phyloP scores from a whole-genome alignment of 2,113 vertebrate genomes.

The Cepphus grylle region DNA sequence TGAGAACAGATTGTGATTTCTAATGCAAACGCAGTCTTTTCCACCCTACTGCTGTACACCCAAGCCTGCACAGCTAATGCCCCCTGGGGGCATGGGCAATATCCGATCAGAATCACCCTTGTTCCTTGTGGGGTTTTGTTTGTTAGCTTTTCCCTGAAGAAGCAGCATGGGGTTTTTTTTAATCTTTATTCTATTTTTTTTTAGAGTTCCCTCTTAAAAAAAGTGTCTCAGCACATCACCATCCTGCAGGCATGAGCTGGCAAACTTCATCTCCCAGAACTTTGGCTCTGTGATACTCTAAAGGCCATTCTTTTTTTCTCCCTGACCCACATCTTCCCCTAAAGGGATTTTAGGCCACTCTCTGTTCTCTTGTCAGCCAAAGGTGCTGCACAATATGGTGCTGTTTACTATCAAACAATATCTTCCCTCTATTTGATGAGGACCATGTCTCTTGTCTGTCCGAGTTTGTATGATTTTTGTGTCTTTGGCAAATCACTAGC shows the following conservation, averaged over 20 bases:
- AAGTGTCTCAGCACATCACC: not conserved
- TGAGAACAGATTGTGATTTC: not conserved
- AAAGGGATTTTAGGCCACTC: not conserved
- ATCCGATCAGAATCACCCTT: not conserved
- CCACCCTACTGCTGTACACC: not conserved
- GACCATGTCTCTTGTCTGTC: not conserved
- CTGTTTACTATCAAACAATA: not conserved
- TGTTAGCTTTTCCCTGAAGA: not conserved
- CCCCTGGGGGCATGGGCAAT: not conserved
- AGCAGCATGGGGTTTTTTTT: not conserved
- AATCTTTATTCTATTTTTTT: not conserved
- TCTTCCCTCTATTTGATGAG: not conserved
- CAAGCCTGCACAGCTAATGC: not conserved
- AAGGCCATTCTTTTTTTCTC: not conserved
- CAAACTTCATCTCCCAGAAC: not conserved
- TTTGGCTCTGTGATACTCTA: not conserved
- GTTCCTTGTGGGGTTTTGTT: not conserved
- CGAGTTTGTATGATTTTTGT: not conserved
- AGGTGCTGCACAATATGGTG: not conserved
- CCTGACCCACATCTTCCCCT: not conserved
- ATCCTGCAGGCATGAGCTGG: not conserved
- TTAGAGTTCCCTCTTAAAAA: not conserved
- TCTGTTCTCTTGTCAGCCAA: not conserved
- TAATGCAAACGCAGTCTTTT: not conserved
- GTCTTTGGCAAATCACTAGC: not conserved